These are phyloP conservation scores for Drosophila takahashii DNA, from an alignment of 1,140 invertebrate species.

Conservation along the genomic window DNA sequence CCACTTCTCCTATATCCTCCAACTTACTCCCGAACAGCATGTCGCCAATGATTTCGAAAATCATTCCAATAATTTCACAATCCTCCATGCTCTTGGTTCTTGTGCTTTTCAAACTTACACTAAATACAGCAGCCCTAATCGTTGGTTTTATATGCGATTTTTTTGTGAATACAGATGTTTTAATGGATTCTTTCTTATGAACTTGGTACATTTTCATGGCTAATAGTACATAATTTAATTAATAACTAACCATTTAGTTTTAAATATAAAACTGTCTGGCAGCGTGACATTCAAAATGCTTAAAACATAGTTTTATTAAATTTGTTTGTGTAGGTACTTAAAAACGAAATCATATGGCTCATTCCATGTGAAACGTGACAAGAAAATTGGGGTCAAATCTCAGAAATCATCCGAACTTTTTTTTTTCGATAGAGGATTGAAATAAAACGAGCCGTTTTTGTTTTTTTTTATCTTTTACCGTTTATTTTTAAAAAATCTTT, in stretches of 20 bases:
- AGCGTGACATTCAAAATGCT: conserved; percentile 17
- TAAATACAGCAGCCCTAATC: conserved; percentile 5
- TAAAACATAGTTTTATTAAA: conserved; percentile 52
- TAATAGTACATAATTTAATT: conserved; percentile 60
- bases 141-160: conserved; percentile 37
- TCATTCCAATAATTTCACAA: conserved; percentile 67
- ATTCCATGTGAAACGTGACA: too few species aligned
- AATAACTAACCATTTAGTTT: conserved; percentile 47
- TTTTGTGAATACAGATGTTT: not conserved
- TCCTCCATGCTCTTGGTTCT: conserved; percentile 54
- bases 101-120: conserved; percentile 13
- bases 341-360: conserved; percentile 32
- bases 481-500: too few species aligned
- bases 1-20: conserved; percentile 49
- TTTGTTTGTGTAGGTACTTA: conserved; percentile 17
- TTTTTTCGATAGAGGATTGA: too few species aligned
- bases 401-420: too few species aligned
- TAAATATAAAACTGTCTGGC: conserved; percentile 12
- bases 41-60: conserved; percentile 60
- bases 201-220: conserved; percentile 43
- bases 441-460: too few species aligned
- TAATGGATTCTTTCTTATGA: conserved; percentile 21
- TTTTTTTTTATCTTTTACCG: too few species aligned
- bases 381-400: too few species aligned
- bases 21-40: conserved; percentile 69